These are phyloP conservation scores for Sesamia inferens DNA, from an alignment of 2,888 invertebrate genomes.

Conservation along the genomic window DNA sequence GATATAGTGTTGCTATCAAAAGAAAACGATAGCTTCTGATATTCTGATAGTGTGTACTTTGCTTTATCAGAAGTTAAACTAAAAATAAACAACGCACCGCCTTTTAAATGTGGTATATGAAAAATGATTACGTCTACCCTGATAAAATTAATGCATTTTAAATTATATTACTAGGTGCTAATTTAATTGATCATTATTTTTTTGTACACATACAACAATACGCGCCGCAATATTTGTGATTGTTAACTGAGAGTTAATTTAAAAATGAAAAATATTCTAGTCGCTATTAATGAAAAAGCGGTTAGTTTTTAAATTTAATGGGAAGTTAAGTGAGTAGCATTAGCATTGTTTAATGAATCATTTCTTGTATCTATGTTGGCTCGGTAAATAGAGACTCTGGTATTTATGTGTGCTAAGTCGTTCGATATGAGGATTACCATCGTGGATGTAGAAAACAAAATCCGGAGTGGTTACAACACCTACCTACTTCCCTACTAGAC, in stretches of 20 bases:
- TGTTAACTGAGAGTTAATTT: no score
- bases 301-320: neutral
- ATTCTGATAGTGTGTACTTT: neutral
- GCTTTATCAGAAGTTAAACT: conserved; percentile 1
- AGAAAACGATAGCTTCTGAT: neutral
- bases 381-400: no score
- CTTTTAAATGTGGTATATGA: neutral
- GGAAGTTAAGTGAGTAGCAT: no score
- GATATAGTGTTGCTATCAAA: conserved; percentile 11
- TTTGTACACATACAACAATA: neutral
- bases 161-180: neutral
- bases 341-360: neutral
- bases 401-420: neutral
- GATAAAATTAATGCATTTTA: neutral
- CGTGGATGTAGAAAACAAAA: neutral
- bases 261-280: neutral
- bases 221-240: neutral
- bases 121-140: neutral
- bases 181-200: neutral
- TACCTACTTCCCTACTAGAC: neutral
- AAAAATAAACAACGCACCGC: neutral
- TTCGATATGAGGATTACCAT: neutral
- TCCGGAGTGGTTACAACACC: neutral
- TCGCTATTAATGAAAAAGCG: neutral
- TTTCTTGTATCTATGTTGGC: neutral